Evolutionary conservation across 2,888 invertebrate genomes (phyloP).

Genomic region (Villa cingulata): DNA sequence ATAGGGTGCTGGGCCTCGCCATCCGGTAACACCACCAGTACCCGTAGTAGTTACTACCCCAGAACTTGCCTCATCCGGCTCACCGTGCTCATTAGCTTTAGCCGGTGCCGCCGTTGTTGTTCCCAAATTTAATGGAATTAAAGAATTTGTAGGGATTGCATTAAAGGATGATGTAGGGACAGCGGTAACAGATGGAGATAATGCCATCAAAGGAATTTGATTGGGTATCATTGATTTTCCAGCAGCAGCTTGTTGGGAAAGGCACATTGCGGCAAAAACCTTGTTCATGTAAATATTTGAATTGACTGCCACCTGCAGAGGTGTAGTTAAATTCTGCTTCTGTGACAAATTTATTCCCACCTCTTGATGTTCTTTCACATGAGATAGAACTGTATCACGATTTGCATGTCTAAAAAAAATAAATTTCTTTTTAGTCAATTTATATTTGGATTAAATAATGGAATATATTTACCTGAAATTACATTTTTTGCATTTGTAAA

Average conservation of each 20-base stretch:
- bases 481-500: slow-evolving; percentile 86
- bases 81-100: slow-evolving; percentile 31
- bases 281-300: slow-evolving; percentile 29
- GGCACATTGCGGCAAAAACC: slow-evolving; percentile 33
- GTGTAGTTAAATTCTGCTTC: slow-evolving; percentile 12
- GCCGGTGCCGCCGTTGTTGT: not conserved
- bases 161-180: not conserved
- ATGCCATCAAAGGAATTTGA: not conserved
- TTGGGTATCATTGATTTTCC: not conserved
- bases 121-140: not conserved
- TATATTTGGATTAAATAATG: too few relatives aligned
- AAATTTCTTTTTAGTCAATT: not conserved
- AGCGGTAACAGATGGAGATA: not conserved
- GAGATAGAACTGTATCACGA: slow-evolving; percentile 48
- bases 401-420: slow-evolving; percentile 43
- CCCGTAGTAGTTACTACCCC: slow-evolving; percentile 14
- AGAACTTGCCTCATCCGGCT: slow-evolving; percentile 42
- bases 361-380: slow-evolving; percentile 48
- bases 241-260: slow-evolving; percentile 22
- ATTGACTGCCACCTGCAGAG: slow-evolving; percentile 28
- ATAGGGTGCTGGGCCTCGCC: slow-evolving; percentile 44
- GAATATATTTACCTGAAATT: slow-evolving; percentile 55
- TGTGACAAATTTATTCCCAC: slow-evolving; percentile 10
- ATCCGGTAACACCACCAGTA: slow-evolving; percentile 29
- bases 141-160: not conserved